Evolutionary conservation across 2,113 vertebrate genomes (phyloP).

Genomic region (Zosterops hypoxanthus): DNA sequence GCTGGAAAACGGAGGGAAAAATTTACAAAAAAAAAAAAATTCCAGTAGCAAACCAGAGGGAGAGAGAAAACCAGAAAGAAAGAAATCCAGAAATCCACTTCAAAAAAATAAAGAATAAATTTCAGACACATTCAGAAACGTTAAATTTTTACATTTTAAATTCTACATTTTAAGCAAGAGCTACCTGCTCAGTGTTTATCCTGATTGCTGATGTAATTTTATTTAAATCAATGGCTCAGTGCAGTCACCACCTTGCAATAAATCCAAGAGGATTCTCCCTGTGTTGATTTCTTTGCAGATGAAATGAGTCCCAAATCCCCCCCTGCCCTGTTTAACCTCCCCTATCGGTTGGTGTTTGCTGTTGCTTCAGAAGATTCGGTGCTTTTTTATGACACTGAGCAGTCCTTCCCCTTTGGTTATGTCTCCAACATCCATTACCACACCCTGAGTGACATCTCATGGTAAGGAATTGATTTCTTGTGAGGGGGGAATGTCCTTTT

Average conservation of each 20-base stretch:
- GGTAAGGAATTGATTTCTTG: slow-evolving; percentile 71
- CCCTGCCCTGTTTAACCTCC: slow-evolving; percentile 60
- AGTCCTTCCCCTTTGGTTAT: slow-evolving; percentile 89
- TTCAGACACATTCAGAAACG: background rate
- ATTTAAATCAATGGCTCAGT: background rate
- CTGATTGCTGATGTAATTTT: background rate
- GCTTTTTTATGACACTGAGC: slow-evolving; percentile 93
- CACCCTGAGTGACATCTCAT: slow-evolving; percentile 94
- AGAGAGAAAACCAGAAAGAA: background rate
- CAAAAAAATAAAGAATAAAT: background rate
- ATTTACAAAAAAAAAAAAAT: background rate
- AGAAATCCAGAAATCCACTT: background rate
- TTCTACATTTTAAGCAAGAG: background rate
- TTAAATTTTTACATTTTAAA: background rate
- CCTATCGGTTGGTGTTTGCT: slow-evolving; percentile 94
- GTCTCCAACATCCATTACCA: slow-evolving; percentile 98
- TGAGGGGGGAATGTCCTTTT: background rate
- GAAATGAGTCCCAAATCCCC: slow-evolving; percentile 2
- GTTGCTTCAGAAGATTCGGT: slow-evolving; percentile 96
- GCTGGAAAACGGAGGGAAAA: background rate
- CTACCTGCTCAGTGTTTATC: background rate
- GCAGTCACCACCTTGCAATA: background rate
- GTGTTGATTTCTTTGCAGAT: slow-evolving; percentile 65
- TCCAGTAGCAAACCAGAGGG: background rate
- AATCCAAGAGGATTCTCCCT: background rate